Evolutionary conservation across 2,797 vertebrate species (phyloP).

Genomic region (Gouania willdenowi): DNA sequence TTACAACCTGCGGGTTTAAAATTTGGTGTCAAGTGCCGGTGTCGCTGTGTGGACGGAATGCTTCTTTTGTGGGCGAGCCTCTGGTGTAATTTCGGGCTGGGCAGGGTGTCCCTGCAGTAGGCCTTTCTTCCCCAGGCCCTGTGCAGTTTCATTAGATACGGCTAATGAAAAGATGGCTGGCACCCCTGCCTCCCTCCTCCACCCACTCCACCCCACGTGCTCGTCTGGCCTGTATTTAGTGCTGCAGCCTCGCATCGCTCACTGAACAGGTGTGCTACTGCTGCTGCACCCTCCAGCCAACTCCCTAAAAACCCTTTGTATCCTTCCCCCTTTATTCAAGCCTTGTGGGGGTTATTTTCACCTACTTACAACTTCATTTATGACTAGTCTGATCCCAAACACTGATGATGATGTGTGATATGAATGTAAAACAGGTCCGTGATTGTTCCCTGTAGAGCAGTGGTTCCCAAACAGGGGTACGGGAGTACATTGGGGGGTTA

Average conservation of each 20-base stretch:
- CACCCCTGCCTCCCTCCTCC: slow-evolving; percentile 54
- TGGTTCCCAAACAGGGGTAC: too few species aligned
- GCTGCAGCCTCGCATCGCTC: slow-evolving; percentile 56
- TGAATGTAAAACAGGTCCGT: too few species aligned
- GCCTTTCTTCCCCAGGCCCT: slow-evolving; percentile 70
- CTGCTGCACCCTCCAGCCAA: slow-evolving; percentile 15
- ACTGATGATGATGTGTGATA: too few species aligned
- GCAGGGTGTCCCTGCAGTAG: slow-evolving; percentile 74
- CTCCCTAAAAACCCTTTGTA: slow-evolving; percentile 20
- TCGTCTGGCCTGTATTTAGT: slow-evolving; percentile 72
- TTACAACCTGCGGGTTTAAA: slow-evolving; percentile 58
- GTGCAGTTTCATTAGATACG: slow-evolving; percentile 81
- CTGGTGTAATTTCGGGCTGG: slow-evolving; percentile 75
- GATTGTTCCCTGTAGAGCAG: too few species aligned
- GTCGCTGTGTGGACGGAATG: slow-evolving; percentile 76
- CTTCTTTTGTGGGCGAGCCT: slow-evolving; percentile 72
- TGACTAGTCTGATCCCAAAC: too few species aligned
- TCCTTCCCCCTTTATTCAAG: slow-evolving; percentile 1
- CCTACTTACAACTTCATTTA: background rate
- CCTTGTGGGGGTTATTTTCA: background rate
- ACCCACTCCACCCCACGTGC: too few species aligned
- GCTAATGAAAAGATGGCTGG: slow-evolving; percentile 80
- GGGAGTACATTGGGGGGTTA: too few species aligned
- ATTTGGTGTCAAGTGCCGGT: slow-evolving; percentile 74
- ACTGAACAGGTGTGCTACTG: slow-evolving; percentile 71